Percentiles rank a stretch among this genome's conserved stretches.
phyloP scores from a whole-genome alignment of 2,113 vertebrate species.

The Pristiophorus japonicus region DNA sequence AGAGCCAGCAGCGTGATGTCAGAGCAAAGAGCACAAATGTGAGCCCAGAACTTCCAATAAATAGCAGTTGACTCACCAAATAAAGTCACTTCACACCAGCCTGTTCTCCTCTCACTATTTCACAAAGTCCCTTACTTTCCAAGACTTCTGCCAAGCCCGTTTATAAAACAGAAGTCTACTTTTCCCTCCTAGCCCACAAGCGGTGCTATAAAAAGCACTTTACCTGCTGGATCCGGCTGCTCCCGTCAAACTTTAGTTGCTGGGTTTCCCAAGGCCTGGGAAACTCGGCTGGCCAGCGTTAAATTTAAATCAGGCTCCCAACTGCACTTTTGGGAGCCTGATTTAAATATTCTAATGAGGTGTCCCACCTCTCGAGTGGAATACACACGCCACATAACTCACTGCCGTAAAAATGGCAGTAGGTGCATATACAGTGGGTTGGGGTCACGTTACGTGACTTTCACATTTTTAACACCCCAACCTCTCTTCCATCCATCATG shows the following conservation, averaged over 20 bases:
- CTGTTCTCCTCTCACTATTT: neutral
- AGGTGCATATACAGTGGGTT: no score
- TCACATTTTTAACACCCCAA: neutral
- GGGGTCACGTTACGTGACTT: neutral
- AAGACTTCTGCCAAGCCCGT: neutral
- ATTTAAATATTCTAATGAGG: neutral
- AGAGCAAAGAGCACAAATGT: neutral
- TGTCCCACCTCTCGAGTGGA: no score
- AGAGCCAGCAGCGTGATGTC: neutral
- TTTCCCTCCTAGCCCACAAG: neutral
- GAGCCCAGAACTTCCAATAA: neutral
- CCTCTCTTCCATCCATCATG: neutral
- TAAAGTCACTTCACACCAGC: neutral
- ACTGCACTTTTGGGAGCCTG: neutral
- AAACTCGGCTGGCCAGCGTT: neutral
- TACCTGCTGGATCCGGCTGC: neutral
- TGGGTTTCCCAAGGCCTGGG: neutral
- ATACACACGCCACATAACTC: no score
- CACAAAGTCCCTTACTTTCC: neutral
- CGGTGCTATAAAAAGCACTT: neutral
- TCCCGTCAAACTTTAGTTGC: neutral
- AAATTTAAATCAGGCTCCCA: neutral
- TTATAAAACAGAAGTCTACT: neutral
- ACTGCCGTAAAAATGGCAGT: no score
- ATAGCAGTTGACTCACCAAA: neutral